Conservation (phyloP, 2,888 invertebrate species). For the Acrobasis consociella region DNA sequence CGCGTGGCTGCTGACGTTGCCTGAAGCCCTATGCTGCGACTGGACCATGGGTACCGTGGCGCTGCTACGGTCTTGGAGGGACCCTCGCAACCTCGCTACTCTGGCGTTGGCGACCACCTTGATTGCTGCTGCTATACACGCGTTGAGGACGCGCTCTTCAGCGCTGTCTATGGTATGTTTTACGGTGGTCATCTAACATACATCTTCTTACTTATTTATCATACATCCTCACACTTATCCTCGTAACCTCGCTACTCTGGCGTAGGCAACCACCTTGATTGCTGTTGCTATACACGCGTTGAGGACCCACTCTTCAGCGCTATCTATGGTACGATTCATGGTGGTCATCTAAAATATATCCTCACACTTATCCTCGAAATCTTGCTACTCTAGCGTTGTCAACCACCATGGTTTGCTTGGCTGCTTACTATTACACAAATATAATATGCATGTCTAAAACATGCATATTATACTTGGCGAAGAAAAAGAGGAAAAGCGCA, state of each 20-base stretch:
- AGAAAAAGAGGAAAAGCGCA: too few species aligned
- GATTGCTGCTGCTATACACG: slow-evolving; percentile 80
- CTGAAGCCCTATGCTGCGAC: slow-evolving; percentile 96
- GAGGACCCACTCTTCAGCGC: slow-evolving; percentile 66
- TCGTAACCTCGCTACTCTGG: slow-evolving; percentile 91
- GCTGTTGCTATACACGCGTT: slow-evolving; percentile 80
- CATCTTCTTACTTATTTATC: too few species aligned
- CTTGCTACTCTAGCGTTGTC: too few species aligned
- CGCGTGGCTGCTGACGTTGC: slow-evolving; percentile 94
- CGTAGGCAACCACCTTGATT: slow-evolving; percentile 84
- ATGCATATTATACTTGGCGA: too few species aligned
- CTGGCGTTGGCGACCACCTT: slow-evolving; percentile 85
- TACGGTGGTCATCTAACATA: too few species aligned
- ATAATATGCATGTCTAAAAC: too few species aligned
- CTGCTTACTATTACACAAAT: too few species aligned
- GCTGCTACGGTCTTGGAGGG: slow-evolving; percentile 89
- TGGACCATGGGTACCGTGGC: slow-evolving; percentile 99
- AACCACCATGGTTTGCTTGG: too few species aligned
- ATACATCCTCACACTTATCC: too few species aligned
- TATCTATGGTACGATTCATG: slow-evolving; percentile 68
- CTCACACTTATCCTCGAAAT: too few species aligned
- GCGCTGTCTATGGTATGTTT: slow-evolving; percentile 72
- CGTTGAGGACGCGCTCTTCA: slow-evolving; percentile 66
- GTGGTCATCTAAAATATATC: too few species aligned
- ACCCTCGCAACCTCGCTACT: slow-evolving; percentile 92